Evolutionary conservation across 2,888 invertebrate species (phyloP).

Genomic region (Drosophila emarginata): DNA sequence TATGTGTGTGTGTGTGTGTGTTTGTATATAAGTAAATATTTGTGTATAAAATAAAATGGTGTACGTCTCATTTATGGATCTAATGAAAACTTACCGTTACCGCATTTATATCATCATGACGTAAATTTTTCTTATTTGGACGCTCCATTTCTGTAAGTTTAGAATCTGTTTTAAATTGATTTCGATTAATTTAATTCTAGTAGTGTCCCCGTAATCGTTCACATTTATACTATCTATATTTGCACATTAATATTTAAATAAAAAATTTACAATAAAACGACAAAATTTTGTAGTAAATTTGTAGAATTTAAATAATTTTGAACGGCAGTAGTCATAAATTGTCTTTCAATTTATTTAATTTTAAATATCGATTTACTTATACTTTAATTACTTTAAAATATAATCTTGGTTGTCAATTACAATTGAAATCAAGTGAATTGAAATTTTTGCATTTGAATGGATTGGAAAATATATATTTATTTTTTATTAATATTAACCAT

Average conservation of each 20-base stretch:
- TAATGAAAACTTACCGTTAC: conserved; percentile 79
- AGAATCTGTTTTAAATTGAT: background rate
- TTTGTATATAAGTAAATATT: background rate
- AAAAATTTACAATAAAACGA: no score
- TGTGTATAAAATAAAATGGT: background rate
- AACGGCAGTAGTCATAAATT: no score
- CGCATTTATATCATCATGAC: conserved; percentile 83
- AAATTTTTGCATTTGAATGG: background rate
- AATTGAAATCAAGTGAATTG: background rate
- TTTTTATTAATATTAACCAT: background rate
- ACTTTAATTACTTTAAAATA: no score
- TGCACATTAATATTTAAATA: no score
- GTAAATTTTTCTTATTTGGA: conserved; percentile 81
- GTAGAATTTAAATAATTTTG: no score
- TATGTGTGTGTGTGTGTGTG: background rate
- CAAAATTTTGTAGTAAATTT: no score
- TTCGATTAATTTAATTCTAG: background rate
- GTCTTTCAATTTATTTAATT: no score
- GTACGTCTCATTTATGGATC: background rate
- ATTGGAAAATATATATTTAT: background rate
- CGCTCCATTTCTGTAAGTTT: conserved; percentile 80
- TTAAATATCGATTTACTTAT: no score
- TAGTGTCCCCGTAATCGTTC: background rate
- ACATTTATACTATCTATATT: no score
- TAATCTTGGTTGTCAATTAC: background rate